Evolutionary conservation across 35 echinoderm and acorn worm species (phyloP), one percentile per base, ranked within the genome.

Genomic region (Apostichopus japonicus): DNA sequence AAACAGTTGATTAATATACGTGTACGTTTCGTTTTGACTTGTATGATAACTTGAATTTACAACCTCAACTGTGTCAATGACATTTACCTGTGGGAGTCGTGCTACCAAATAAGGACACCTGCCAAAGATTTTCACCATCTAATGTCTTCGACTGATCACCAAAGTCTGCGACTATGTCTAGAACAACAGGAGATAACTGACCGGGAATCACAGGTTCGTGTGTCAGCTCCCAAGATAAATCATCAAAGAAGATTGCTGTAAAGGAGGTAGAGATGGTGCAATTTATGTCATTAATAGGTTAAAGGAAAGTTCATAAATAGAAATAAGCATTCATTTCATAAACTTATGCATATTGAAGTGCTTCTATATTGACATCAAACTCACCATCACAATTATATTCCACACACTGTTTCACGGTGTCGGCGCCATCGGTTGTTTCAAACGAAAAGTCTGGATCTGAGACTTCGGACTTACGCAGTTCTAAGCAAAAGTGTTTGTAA

Each of bases 91-190:
- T 58, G 5, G 81, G 6, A 6, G 17, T 57, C 81, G 1, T 84
- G 53, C 81, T 84, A 6, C 81, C 81, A 57, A 84, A 84, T n/a
- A 84, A 84, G 17, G 81, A 55, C n/a, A 84, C 81, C 53, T 84
- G 81, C 81, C 81, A 84, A 17, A 84, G 53, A 16, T n/a, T 54
- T 24, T 84, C 81, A 19, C 81, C 81, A 23, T 84, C 81, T 10
- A 84, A 55, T 15, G 54, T 54, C 55, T 23, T 17, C 9, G 81
- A 84, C 5, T 21, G 53, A 4, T 55, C 54, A 57, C 23, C 81
- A 58, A 84, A 84, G 8, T 55, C 54, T 57, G 10, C 81, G 24
- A 6, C 23, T 17, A 84, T 84, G 4, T 84, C 81, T 57, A 84
- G 56, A 59, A 19, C 23, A 9, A 84, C 81, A 4, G 81, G 53